These are phyloP conservation scores for Lophura nycthemera DNA, from an alignment of 2,113 vertebrate genomes.

Conservation along the genomic window DNA sequence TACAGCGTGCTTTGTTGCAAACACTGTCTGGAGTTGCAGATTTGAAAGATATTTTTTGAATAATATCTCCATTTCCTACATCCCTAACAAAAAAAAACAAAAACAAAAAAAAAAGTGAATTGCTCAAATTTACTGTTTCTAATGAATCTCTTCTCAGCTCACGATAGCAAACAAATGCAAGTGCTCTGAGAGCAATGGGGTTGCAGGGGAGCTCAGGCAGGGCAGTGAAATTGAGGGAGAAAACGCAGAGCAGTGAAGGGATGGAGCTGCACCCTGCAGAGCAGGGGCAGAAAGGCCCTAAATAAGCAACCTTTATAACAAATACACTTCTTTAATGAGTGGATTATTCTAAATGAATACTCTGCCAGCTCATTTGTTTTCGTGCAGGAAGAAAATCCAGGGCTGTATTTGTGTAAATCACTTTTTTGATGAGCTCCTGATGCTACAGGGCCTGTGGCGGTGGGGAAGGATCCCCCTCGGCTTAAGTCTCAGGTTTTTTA, in stretches of 20 bases:
- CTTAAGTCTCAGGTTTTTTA: neutral
- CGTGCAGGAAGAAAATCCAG: neutral
- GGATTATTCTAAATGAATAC: slow-evolving; percentile 52
- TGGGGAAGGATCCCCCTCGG: slow-evolving; percentile 13
- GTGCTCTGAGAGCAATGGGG: neutral
- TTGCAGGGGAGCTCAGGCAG: neutral
- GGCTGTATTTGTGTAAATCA: slow-evolving; percentile 1
- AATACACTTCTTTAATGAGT: slow-evolving; percentile 25
- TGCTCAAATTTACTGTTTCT: neutral
- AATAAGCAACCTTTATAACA: neutral
- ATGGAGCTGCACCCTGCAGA: neutral
- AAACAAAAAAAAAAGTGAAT: neutral
- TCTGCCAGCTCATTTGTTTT: slow-evolving; percentile 66
- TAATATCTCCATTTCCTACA: neutral
- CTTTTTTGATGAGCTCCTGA: slow-evolving; percentile 33
- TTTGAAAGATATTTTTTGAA: neutral
- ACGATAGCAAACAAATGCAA: neutral
- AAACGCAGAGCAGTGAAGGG: no score
- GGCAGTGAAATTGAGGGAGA: no score
- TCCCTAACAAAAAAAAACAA: neutral
- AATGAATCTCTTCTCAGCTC: neutral
- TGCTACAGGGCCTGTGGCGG: slow-evolving; percentile 34
- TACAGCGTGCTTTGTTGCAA: neutral
- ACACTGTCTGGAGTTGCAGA: neutral
- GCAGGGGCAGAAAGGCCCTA: neutral